A percentile compares a stretch with the other conserved stretches of the same genome.
These are phyloP conservation scores for Puntigrus tetrazona DNA, from an alignment of 2,113 vertebrate genomes.

Conservation along the genomic window DNA sequence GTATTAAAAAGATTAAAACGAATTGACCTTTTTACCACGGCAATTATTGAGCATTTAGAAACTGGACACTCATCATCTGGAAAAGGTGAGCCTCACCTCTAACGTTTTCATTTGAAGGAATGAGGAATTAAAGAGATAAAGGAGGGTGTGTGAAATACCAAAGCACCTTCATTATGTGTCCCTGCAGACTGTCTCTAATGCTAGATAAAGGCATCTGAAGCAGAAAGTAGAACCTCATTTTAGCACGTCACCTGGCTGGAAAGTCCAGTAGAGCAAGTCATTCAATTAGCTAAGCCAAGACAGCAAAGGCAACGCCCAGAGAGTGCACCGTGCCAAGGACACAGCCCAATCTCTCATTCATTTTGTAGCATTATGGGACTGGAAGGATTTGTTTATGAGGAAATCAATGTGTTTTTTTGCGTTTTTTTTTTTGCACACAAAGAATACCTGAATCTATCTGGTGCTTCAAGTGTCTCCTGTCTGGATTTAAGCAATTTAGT, in stretches of 20 bases:
- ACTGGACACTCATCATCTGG: neutral
- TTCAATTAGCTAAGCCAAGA: conserved; percentile 32
- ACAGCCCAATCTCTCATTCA: neutral
- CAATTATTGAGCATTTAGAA: neutral
- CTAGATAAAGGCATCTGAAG: conserved; percentile 21
- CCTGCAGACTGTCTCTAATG: neutral
- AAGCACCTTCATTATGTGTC: neutral
- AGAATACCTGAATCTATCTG: neutral
- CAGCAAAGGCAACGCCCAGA: conserved; percentile 17
- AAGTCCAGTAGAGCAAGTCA: conserved; percentile 33
- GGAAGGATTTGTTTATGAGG: neutral
- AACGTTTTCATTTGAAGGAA: conserved; percentile 9
- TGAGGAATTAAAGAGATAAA: conserved; percentile 17
- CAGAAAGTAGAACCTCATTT: conserved; percentile 18
- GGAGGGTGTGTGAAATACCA: conserved; percentile 14
- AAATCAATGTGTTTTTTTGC: neutral
- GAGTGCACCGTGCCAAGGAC: neutral
- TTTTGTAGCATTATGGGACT: neutral
- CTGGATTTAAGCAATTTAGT: neutral
- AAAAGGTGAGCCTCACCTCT: conserved; percentile 5
- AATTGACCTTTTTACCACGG: neutral
- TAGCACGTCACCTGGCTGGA: neutral
- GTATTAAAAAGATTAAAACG: neutral
- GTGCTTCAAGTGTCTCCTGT: neutral
- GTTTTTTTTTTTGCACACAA: neutral